These are phyloP conservation scores for Rhagonycha lutea DNA, from an alignment of 2,888 invertebrate species.

Conservation along the genomic window DNA sequence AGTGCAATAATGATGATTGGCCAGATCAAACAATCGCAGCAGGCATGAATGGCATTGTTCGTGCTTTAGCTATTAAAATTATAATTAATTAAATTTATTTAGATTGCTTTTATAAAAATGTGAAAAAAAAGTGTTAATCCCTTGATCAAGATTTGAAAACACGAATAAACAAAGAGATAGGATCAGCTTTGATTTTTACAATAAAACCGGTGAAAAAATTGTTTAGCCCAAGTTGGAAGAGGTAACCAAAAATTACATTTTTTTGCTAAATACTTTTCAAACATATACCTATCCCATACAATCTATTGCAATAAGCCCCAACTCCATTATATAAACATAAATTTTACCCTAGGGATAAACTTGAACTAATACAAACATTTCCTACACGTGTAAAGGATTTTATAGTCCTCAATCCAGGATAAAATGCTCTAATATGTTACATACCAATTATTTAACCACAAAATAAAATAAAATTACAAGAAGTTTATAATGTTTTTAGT, in stretches of 20 bases:
- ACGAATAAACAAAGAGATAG: background rate
- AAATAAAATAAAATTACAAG: background rate
- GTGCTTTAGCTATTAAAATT: too few species aligned
- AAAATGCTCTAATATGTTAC: background rate
- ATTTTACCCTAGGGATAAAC: slow-evolving; percentile 7
- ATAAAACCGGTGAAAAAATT: background rate
- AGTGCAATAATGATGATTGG: too few species aligned
- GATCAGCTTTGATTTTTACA: background rate
- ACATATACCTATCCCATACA: background rate
- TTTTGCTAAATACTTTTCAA: background rate
- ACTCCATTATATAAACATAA: slow-evolving; percentile 6
- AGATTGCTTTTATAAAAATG: too few species aligned
- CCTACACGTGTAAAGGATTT: slow-evolving; percentile 3
- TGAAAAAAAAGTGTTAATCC: too few species aligned
- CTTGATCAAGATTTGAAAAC: background rate
- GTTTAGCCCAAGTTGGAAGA: background rate
- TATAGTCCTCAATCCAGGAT: slow-evolving; percentile 4
- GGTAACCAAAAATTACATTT: background rate
- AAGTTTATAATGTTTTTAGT: background rate
- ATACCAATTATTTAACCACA: background rate
- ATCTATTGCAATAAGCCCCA: slow-evolving; percentile 1
- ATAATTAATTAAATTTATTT: too few species aligned
- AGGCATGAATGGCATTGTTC: too few species aligned
- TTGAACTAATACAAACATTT: slow-evolving; percentile 5
- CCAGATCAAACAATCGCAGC: too few species aligned